Evolutionary conservation across 30 jellyfish, hydroid and myxozoan genomes (phyloP).

Genomic region (Cassiopea andromeda): DNA sequence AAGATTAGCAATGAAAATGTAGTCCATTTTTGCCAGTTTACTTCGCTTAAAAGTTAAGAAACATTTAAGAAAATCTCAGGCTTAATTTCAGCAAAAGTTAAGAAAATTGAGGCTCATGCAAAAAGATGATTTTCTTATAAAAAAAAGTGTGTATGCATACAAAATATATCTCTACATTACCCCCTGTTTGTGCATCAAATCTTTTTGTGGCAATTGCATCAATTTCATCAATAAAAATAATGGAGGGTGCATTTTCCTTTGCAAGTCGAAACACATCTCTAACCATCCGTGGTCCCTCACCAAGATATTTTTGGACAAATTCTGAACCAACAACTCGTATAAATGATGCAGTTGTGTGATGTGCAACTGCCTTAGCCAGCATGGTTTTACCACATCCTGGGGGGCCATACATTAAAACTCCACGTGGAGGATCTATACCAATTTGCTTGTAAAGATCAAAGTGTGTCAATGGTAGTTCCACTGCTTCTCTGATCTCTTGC

Average conservation of each 20-base stretch:
- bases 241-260: slow-evolving; percentile 96
- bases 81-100: too few relatives aligned
- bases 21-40: too few relatives aligned
- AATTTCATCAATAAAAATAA: slow-evolving; percentile 93
- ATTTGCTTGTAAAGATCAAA: slow-evolving; percentile 92
- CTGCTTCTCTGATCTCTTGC: slow-evolving; percentile 99
- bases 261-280: slow-evolving; percentile 97
- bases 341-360: slow-evolving; percentile 97
- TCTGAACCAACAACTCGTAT: slow-evolving; percentile 97
- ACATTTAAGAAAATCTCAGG: too few relatives aligned
- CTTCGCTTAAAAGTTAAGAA: too few relatives aligned
- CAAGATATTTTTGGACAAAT: slow-evolving; percentile 96
- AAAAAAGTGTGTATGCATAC: neutral
- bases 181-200: slow-evolving; percentile 99
- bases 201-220: slow-evolving; percentile 99
- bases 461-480: slow-evolving; percentile 95
- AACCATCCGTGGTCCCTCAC: slow-evolving; percentile 99
- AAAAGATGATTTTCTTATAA: neutral
- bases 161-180: slow-evolving; percentile 33
- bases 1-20: too few relatives aligned
- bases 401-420: slow-evolving; percentile 98
- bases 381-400: slow-evolving; percentile 99
- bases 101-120: too few relatives aligned
- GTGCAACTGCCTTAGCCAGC: slow-evolving; percentile 99
- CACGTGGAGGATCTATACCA: slow-evolving; percentile 99